Evolutionary conservation across 35 echinoderm and acorn worm genomes (phyloP), one percentile per base, ranked within the genome.

Genomic region (Eucidaris tribuloides): DNA sequence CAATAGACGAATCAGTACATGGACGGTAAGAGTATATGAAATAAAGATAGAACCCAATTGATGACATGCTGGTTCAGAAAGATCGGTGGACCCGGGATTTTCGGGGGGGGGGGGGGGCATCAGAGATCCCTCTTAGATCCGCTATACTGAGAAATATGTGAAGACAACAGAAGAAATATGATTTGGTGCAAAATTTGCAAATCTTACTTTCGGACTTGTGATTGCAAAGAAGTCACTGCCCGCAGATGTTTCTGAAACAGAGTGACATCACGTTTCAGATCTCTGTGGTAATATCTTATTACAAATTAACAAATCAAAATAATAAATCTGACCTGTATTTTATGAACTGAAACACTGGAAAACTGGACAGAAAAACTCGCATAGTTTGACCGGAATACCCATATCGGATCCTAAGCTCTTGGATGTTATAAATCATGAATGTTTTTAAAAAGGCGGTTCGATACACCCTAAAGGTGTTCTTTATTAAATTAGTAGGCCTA

Each of bases 1-100:
- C 23, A 38, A 46, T 15, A 65, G 65, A 35, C 30, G 55, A 20
- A 80, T 86, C 19, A 25, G 48, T 18, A 86, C 27, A 40, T 91
- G 77, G 71, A 58, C 36, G 87, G 87, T 89, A 71, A 58, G 38
- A 23, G 30, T 20, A 32, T 54, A 54, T 0, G 0, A n/a, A 17
- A 54, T 54, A 54, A 54, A 54, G 13, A 54, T 54, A 17, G 0
- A 1, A 13, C 13, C n/a, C 2, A 54, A n/a, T 54, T 13, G 13
- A n/a, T 54, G n/a, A 54, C 13, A 54, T 17, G n/a, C 13, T 54
- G 48, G n/a, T 2, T 54, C 13, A 54, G 13, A 17, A 25, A 58
- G 17, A 58, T 27, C 5, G 0, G 29, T 14, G 5, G 4, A 23
- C 20, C 1, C 55, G 5, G 20, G 29, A 58, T 58, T 58, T 58